phyloP scores from a whole-genome alignment of 2,113 vertebrate species.

The Bettongia penicillata region DNA sequence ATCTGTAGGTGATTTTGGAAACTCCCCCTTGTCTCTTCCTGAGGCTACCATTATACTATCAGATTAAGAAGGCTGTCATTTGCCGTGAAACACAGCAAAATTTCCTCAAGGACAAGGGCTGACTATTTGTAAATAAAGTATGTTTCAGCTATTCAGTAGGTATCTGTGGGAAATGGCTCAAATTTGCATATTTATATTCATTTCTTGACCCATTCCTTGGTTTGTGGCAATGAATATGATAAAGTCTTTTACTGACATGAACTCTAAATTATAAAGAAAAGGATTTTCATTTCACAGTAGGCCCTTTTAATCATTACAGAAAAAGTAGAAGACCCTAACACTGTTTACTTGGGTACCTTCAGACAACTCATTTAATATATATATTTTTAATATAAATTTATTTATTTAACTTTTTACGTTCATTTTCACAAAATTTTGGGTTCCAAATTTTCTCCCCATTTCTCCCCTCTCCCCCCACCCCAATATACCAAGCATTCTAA shows the following conservation, averaged over 20 bases:
- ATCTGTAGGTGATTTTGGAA: neutral
- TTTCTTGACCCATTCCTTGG: neutral
- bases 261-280: neutral
- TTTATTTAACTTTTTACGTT: no score
- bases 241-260: neutral
- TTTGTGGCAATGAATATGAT: neutral
- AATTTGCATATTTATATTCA: no score
- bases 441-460: no score
- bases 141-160: no score
- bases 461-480: no score
- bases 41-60: neutral
- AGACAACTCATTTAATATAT: slow-evolving; percentile 6
- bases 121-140: neutral
- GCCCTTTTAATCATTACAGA: neutral
- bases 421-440: no score
- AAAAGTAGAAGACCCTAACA: neutral
- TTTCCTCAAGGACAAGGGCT: neutral
- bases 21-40: neutral
- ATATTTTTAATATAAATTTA: no score
- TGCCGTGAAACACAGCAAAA: neutral
- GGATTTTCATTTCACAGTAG: neutral
- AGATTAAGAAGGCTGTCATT: no score
- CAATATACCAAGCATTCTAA: no score
- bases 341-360: neutral
- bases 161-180: no score